phyloP scores from a whole-genome alignment of 2,113 vertebrate species.

The Dromaius novaehollandiae region DNA sequence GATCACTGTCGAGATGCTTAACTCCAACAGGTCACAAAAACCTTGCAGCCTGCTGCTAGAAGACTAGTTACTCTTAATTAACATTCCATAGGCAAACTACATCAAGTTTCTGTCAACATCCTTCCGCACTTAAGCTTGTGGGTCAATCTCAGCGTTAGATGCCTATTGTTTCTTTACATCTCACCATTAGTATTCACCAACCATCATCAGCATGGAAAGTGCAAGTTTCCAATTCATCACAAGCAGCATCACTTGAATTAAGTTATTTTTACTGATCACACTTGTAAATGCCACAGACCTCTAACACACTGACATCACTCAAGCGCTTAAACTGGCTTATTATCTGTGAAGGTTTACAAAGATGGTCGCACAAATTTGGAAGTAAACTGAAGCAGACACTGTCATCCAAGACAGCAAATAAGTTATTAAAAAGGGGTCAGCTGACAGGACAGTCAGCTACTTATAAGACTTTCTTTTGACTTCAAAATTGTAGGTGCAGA shows the following conservation, averaged over 20 bases:
- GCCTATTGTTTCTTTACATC: background rate
- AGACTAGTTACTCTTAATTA: background rate
- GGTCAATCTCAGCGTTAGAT: background rate
- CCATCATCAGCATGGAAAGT: background rate
- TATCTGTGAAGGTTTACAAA: background rate
- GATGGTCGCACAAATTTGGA: background rate
- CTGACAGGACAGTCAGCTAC: background rate
- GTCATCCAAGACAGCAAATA: background rate
- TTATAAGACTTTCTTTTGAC: background rate
- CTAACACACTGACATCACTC: background rate
- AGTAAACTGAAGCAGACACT: background rate
- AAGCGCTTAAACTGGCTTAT: background rate
- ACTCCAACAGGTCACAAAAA: background rate
- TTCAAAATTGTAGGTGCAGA: background rate
- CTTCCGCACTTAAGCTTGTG: background rate
- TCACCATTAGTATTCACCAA: background rate
- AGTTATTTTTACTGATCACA: slow-evolving; percentile 5
- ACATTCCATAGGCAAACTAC: background rate
- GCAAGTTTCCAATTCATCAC: background rate
- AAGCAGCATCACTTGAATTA: background rate
- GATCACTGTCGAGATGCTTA: background rate
- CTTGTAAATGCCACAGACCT: background rate
- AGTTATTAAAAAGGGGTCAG: background rate
- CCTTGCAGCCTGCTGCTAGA: background rate
- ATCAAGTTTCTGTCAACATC: background rate